phyloP scores from a whole-genome alignment of 2,888 invertebrate species.

The Drosophila niveifrons region DNA sequence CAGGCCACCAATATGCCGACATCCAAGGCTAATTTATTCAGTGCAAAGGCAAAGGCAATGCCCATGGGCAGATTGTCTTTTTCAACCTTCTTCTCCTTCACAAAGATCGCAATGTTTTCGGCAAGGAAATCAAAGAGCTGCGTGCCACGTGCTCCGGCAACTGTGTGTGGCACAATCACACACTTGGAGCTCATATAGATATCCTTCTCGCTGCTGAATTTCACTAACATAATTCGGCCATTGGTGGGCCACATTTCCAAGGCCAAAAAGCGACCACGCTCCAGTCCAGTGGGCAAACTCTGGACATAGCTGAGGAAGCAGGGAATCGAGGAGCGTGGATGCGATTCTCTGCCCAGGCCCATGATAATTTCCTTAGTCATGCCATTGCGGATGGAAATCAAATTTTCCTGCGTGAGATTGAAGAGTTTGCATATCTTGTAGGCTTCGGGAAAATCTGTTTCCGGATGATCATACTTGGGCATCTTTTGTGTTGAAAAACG shows the following conservation, averaged over 20 bases:
- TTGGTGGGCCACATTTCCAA: conserved; percentile 99
- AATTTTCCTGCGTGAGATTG: conserved; percentile 90
- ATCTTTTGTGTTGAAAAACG: conserved; percentile 7
- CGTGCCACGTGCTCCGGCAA: conserved; percentile 95
- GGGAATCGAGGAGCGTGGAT: conserved; percentile 92
- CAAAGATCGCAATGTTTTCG: conserved; percentile 94
- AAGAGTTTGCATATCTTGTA: conserved; percentile 85
- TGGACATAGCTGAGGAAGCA: conserved; percentile 97
- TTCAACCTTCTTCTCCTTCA: conserved; percentile 90
- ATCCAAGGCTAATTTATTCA: conserved; percentile 93
- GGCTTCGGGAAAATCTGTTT: conserved; percentile 63
- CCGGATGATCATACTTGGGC: conserved; percentile 37
- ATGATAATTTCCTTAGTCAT: conserved; percentile 90
- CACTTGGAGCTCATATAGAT: conserved; percentile 98
- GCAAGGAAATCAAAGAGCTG: conserved; percentile 97
- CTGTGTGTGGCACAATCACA: conserved; percentile 95
- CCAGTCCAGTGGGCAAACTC: conserved; percentile 96
- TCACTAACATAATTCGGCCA: conserved; percentile 96
- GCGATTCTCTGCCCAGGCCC: conserved; percentile 91
- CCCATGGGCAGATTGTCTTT: conserved; percentile 93
- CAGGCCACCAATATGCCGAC: conserved; percentile 93
- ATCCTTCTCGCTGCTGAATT: conserved; percentile 90
- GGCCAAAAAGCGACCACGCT: conserved; percentile 96
- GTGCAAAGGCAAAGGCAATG: conserved; percentile 98
- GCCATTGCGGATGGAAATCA: conserved; percentile 89